Conservation (phyloP, 2,888 invertebrate species). For the Eupithecia insigniata region DNA sequence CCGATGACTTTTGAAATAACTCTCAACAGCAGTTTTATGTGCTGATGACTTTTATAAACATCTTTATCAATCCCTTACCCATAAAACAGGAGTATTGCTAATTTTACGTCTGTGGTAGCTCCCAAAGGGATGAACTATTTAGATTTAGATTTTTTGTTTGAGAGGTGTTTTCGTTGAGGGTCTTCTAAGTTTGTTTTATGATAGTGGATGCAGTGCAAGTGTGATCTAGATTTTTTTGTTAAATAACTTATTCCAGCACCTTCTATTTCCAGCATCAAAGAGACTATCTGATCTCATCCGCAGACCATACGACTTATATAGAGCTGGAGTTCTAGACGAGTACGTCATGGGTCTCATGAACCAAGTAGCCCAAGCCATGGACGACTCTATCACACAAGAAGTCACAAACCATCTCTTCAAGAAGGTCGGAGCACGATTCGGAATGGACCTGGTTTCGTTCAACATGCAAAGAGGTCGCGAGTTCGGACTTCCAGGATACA, state of each 20-base stretch:
- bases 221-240: too few species aligned
- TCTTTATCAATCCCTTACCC: too few species aligned
- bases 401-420: slow-evolving; percentile 97
- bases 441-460: slow-evolving; percentile 95
- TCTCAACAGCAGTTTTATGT: too few species aligned
- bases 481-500: slow-evolving; percentile 95
- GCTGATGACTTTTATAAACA: too few species aligned
- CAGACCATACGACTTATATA: slow-evolving; percentile 94
- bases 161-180: too few species aligned
- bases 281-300: slow-evolving; percentile 94
- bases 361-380: slow-evolving; percentile 97
- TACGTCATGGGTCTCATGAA: slow-evolving; percentile 97
- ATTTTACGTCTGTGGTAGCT: too few species aligned
- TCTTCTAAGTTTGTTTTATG: too few species aligned
- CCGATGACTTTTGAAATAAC: not conserved
- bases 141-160: too few species aligned
- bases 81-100: too few species aligned
- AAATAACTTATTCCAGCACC: too few species aligned
- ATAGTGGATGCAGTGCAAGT: too few species aligned
- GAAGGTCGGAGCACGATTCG: slow-evolving; percentile 89
- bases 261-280: slow-evolving; percentile 88
- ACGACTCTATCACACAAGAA: slow-evolving; percentile 95
- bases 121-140: too few species aligned
- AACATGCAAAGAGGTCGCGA: slow-evolving; percentile 97
- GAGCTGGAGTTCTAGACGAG: slow-evolving; percentile 95